Evolutionary conservation across 2,888 invertebrate species (phyloP).

Genomic region (Zygaena filipendulae): DNA sequence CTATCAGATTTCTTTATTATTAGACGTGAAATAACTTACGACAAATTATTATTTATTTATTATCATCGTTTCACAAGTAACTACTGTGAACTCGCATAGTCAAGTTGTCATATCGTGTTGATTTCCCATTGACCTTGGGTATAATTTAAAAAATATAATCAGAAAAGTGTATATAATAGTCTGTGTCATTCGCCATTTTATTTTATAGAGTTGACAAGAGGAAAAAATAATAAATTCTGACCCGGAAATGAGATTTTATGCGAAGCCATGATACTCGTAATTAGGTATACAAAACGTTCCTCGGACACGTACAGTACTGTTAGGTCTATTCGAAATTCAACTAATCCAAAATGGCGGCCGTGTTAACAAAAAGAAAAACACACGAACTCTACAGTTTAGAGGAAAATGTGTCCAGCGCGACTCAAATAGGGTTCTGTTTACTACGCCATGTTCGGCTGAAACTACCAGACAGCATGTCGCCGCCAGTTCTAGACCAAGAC

Average conservation of each 20-base stretch:
- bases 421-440: constrained; percentile 60
- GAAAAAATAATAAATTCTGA: constrained; percentile 17
- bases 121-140: constrained; percentile 28
- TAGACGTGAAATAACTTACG: constrained; percentile 29
- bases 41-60: constrained; percentile 1
- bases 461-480: constrained; percentile 66
- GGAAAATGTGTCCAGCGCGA: constrained; percentile 54
- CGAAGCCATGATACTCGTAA: constrained; percentile 21
- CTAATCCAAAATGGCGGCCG: too few species aligned
- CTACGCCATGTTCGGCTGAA: constrained; percentile 43
- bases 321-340: too few species aligned
- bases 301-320: too few species aligned
- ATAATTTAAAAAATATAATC: too few species aligned
- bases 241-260: constrained; percentile 21
- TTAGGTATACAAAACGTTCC: too few species aligned
- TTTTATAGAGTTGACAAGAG: too few species aligned
- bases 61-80: too few species aligned
- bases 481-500: constrained; percentile 48
- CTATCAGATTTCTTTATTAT: constrained; percentile 48
- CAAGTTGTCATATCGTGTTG: too few species aligned
- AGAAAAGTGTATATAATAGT: too few species aligned
- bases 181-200: too few species aligned
- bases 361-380: constrained; percentile 24
- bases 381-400: constrained; percentile 22
- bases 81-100: too few species aligned